Evolutionary conservation across 2,888 invertebrate genomes (phyloP).

Genomic region (Acanthosepion esculentum): DNA sequence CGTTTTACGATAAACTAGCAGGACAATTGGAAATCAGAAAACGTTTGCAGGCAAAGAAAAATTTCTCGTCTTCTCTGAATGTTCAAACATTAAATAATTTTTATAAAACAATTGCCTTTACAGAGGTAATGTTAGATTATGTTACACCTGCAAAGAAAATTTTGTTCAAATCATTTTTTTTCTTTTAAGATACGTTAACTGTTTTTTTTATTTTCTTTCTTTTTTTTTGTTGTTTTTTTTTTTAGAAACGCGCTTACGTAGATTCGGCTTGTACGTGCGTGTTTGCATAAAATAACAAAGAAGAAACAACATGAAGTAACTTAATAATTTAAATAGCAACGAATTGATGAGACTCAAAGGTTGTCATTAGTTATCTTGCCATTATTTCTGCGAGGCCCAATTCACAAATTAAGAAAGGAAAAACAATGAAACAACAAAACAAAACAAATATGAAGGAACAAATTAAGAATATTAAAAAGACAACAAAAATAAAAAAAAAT

Average conservation of each 20-base stretch:
- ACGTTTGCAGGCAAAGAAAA: too few relatives aligned
- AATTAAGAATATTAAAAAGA: background rate
- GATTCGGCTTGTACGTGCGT: background rate
- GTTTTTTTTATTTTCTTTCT: background rate
- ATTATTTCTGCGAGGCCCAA: background rate
- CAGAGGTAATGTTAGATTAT: background rate
- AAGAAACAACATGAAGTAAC: background rate
- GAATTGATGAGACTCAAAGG: conserved; percentile 12
- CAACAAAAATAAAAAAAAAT: background rate
- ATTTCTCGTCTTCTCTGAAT: too few relatives aligned
- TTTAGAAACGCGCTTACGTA: background rate
- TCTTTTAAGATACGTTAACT: background rate
- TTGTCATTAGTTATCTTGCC: conserved; percentile 14
- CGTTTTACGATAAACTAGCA: too few relatives aligned
- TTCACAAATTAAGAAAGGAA: background rate
- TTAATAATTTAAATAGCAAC: conserved; percentile 11
- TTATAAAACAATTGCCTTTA: too few relatives aligned
- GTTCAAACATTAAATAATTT: too few relatives aligned
- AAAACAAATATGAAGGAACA: background rate
- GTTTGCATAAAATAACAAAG: background rate
- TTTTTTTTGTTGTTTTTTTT: background rate
- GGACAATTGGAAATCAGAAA: too few relatives aligned
- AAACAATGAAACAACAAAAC: background rate
- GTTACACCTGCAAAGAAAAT: conserved; percentile 17
- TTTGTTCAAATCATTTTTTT: background rate